phyloP scores from a whole-genome alignment of 1,140 invertebrate species.

The Rhyacophila brunnea region DNA sequence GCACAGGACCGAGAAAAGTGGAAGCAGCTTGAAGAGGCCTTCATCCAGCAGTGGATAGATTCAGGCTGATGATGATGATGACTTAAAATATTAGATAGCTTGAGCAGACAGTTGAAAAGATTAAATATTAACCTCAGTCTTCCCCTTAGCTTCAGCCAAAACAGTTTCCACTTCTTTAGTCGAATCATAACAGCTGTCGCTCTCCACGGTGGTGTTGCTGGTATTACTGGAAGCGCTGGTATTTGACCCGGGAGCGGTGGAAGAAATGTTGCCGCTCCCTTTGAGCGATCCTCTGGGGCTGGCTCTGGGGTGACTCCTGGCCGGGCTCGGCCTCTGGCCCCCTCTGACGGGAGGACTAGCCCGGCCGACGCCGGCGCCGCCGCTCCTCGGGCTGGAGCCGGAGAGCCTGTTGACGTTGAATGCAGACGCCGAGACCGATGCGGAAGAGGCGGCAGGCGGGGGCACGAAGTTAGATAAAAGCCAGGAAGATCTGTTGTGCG shows the following conservation, averaged over 20 bases:
- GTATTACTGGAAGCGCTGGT: conserved; percentile 15
- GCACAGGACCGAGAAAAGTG: too few species aligned
- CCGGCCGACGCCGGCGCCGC: not conserved
- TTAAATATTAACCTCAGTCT: conserved; percentile 37
- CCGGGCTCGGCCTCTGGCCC: conserved; percentile 2
- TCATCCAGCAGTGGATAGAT: too few species aligned
- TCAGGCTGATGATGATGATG: too few species aligned
- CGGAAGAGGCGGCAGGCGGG: conserved; percentile 33
- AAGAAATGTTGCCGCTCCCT: conserved; percentile 10
- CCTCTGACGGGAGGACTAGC: not conserved
- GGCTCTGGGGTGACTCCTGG: conserved; percentile 4
- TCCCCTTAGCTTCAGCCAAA: conserved; percentile 49
- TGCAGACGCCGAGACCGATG: not conserved
- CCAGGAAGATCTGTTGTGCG: conserved; percentile 44
- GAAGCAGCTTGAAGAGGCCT: too few species aligned
- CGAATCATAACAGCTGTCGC: conserved; percentile 47
- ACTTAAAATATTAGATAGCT: too few species aligned
- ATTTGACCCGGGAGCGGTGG: conserved; percentile 20
- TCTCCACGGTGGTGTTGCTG: conserved; percentile 33
- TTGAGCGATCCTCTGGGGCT: conserved; percentile 6
- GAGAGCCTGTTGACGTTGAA: not conserved
- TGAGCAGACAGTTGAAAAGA: too few species aligned
- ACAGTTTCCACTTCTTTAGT: conserved; percentile 49
- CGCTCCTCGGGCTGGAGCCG: conserved; percentile 17
- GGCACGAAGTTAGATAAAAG: conserved; percentile 49